Evolutionary conservation across 2,888 invertebrate species (phyloP), one percentile per base, ranked within the genome.

Genomic region (Eupithecia vulgata): DNA sequence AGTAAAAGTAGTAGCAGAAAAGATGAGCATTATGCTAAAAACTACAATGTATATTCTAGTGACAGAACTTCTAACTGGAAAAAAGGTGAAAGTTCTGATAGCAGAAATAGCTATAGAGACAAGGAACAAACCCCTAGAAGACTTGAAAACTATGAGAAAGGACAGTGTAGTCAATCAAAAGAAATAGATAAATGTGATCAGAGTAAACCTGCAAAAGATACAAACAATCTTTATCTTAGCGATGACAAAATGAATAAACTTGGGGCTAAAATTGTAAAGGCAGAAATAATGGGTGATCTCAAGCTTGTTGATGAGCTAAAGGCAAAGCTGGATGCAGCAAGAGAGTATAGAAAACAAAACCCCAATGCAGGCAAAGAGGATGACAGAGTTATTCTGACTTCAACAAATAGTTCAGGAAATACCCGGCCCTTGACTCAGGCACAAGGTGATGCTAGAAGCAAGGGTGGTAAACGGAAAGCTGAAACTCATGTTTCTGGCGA

Each of bases 241-340:
- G 97, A 97, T 90, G 96, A 96, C 80, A 97, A 99, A 88, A 96
- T 98, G 95, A 99, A 99, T 91, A 96, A 97, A 81, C 88, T 99
- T 61, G 98, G 97, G 59, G 98, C 99, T 2, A 98, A 97, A 92
- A 96, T 99, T 77, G 94, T 99, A 0, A 98, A 98, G 94, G 99
- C 99, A 17, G 99, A 99, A 95, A 96, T 99, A 81, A 96, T 98
- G 95, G 99, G 98, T 25, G 96, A 99, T 87, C 91, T 88, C 85
- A 95, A 95, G 77, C 87, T 97, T 70, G 97, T 97, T 0, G 86
- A 90, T 52, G 95, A 97, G 85, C 91, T 99, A 65, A 97, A 97
- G 89, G 85, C 89, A 5, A 96, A 98, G 87, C 89, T 99, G 62
- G 97, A 97, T 79, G 91, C 91, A 35, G 97, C 98, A 0, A 95